These are phyloP conservation scores for Macrotus californicus DNA, from an alignment of 2,113 vertebrate genomes.

Conservation along the genomic window DNA sequence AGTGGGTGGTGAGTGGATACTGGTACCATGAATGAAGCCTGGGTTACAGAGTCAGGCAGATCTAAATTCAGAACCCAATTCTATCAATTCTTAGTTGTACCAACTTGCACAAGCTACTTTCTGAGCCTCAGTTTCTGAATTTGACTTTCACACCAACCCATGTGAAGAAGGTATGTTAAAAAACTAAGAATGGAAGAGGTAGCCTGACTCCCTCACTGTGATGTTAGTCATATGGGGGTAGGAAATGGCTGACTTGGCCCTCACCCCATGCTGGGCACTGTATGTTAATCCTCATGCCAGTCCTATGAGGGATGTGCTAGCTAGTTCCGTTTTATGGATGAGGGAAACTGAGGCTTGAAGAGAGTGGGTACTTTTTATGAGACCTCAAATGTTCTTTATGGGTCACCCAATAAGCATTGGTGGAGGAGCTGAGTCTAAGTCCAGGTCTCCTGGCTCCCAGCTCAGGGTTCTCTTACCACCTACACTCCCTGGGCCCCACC, in stretches of 20 bases:
- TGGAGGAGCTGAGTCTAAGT: background rate
- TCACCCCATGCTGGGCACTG: accelerated
- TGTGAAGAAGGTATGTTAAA: background rate
- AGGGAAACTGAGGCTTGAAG: background rate
- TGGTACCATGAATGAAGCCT: background rate
- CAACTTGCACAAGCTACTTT: background rate
- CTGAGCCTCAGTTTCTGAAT: background rate
- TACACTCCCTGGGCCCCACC: background rate
- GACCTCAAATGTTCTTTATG: background rate
- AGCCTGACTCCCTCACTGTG: accelerated
- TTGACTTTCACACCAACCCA: background rate
- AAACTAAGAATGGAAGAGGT: background rate
- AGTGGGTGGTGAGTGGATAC: background rate
- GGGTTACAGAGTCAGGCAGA: background rate
- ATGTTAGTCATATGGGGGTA: background rate
- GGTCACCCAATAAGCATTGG: background rate
- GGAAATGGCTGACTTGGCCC: accelerated
- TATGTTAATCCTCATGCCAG: background rate
- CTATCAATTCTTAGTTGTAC: background rate
- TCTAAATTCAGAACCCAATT: background rate
- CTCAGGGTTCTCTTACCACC: background rate
- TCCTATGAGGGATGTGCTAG: background rate
- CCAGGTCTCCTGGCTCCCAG: background rate
- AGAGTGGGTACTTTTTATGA: background rate
- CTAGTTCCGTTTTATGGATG: background rate